These are phyloP conservation scores for Andrena camellia DNA, from an alignment of 2,888 invertebrate species.

Conservation along the genomic window DNA sequence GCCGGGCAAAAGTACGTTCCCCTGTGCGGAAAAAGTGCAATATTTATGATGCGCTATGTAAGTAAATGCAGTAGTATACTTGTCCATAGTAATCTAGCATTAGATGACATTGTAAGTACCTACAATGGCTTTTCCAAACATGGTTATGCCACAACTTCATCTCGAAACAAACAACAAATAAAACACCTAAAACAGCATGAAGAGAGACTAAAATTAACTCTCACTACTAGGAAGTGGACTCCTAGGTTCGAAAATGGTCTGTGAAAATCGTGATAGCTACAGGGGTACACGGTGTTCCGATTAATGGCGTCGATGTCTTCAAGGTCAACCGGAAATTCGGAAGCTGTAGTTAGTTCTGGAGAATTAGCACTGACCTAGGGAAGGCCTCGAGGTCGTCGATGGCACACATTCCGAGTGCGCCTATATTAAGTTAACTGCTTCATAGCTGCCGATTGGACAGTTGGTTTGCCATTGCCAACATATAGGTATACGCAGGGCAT, in stretches of 20 bases:
- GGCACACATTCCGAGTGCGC: constrained; percentile 80
- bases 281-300: neutral
- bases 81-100: no score
- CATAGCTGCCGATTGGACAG: constrained; percentile 80
- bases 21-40: neutral
- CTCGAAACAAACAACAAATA: no score
- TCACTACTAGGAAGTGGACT: neutral
- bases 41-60: neutral
- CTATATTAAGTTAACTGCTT: constrained; percentile 82
- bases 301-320: constrained; percentile 42
- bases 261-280: no score
- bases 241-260: neutral
- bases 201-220: neutral
- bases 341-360: constrained; percentile 66
- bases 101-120: no score
- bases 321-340: constrained; percentile 72
- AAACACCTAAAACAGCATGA: no score
- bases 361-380: constrained; percentile 83
- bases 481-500: constrained; percentile 72
- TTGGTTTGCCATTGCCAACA: constrained; percentile 60
- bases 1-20: neutral
- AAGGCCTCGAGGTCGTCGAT: constrained; percentile 82
- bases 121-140: no score
- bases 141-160: no score
- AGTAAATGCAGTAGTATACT: neutral